These are phyloP conservation scores for Augochlora pura DNA, from an alignment of 1,140 invertebrate genomes.

Conservation along the genomic window DNA sequence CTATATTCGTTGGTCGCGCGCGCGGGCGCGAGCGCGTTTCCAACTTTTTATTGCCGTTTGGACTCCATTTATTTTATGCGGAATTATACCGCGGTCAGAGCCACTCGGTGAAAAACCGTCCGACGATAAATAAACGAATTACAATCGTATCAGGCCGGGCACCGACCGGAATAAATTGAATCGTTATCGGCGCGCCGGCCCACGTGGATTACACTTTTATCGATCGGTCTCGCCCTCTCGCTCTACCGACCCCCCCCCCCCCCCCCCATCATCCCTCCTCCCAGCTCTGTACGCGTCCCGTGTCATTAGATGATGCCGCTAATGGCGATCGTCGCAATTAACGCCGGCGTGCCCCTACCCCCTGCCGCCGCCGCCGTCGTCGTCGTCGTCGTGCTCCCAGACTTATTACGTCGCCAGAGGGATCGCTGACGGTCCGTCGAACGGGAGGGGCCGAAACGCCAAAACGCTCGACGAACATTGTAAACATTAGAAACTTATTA, in stretches of 20 bases:
- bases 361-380: background rate
- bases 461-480: too few species aligned
- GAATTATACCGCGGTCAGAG: constrained; percentile 13
- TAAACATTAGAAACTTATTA: too few species aligned
- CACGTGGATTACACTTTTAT: constrained; percentile 18
- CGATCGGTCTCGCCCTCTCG: background rate
- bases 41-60: constrained; percentile 29
- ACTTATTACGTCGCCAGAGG: constrained; percentile 18
- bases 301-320: constrained; percentile 3
- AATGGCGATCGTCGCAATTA: constrained; percentile 10
- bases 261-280: too few species aligned
- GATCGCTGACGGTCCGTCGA: background rate
- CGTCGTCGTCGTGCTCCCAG: background rate
- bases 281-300: too few species aligned
- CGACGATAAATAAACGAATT: constrained; percentile 41
- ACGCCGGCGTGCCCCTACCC: background rate
- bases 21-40: too few species aligned
- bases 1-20: background rate
- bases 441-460: too few species aligned
- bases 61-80: constrained; percentile 33
- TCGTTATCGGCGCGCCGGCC: constrained; percentile 7
- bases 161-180: constrained; percentile 29
- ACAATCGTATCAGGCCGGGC: constrained; percentile 16
- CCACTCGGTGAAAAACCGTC: background rate
- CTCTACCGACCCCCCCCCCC: too few species aligned